Percentiles rank a stretch among this genome's conserved stretches.
These are phyloP conservation scores for Caenorhabditis zanzibari DNA, from an alignment of 2,888 invertebrate genomes.

Conservation along the genomic window DNA sequence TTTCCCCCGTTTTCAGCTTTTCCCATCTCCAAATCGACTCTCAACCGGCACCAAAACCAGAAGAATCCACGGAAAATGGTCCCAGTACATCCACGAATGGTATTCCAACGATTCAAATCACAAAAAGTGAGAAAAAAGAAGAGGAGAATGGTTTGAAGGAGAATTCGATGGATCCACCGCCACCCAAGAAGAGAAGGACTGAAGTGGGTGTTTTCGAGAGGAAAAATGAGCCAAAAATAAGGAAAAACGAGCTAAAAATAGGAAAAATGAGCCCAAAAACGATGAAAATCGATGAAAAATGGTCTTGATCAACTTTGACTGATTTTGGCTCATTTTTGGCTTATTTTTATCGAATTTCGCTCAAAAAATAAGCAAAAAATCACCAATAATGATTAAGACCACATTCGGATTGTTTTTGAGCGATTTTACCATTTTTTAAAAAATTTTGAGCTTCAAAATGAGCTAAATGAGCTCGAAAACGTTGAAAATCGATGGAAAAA, in stretches of 20 bases:
- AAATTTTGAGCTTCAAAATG: too few species aligned
- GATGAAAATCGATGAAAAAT: too few species aligned
- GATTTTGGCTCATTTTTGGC: too few species aligned
- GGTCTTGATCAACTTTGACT: too few species aligned
- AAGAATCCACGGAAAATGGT: neutral
- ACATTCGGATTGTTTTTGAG: too few species aligned
- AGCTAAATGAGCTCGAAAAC: too few species aligned
- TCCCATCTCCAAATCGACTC: neutral
- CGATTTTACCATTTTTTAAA: too few species aligned
- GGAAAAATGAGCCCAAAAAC: too few species aligned
- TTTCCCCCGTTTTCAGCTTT: constrained; percentile 1
- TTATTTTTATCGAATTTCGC: too few species aligned
- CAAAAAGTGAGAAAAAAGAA: neutral
- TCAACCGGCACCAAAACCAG: neutral
- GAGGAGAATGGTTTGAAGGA: neutral
- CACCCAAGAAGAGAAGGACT: constrained; percentile 68
- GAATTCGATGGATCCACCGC: constrained; percentile 25
- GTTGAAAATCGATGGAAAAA: neutral
- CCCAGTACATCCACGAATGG: neutral
- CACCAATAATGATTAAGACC: too few species aligned
- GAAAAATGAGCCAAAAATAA: neutral
- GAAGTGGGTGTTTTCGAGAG: constrained; percentile 7
- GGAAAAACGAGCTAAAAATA: neutral
- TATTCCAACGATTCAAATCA: neutral
- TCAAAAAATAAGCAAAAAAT: too few species aligned